Evolutionary conservation across 2,888 invertebrate species (phyloP).

Genomic region (Patella pellucida): DNA sequence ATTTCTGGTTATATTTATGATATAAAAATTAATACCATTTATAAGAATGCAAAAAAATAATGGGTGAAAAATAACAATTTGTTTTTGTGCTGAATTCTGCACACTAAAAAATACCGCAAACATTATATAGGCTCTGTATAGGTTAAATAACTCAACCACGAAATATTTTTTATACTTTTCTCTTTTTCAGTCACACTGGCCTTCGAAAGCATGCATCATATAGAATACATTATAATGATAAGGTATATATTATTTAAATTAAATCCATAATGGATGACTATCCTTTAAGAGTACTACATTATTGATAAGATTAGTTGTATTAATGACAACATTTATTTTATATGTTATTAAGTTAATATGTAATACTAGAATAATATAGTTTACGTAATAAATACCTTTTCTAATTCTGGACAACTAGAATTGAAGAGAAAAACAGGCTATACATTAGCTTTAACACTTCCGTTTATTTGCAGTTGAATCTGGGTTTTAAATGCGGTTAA

Average conservation of each 20-base stretch:
- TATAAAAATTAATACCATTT: conserved; percentile 10
- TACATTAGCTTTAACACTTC: no score
- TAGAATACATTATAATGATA: not conserved
- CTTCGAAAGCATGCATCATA: conserved; percentile 7
- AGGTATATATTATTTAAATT: no score
- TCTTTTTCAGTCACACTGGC: not conserved
- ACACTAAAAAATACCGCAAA: conserved; percentile 12
- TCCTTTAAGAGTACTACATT: not conserved
- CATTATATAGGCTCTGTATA: conserved; percentile 10
- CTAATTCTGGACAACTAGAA: no score
- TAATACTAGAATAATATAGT: no score
- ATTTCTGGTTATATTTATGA: conserved; percentile 5
- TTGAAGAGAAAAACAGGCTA: no score
- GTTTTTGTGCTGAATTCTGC: conserved; percentile 5
- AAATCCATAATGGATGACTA: no score
- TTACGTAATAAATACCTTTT: no score
- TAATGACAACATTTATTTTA: not conserved
- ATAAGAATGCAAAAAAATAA: conserved; percentile 3
- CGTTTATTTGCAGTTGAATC: not conserved
- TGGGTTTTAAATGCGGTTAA: not conserved
- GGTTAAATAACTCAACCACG: not conserved
- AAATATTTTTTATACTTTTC: not conserved
- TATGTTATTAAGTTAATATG: no score
- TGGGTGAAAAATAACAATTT: not conserved
- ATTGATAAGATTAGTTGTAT: no score